These are phyloP conservation scores for Pygocentrus nattereri DNA, from an alignment of 2,797 vertebrate species.

Conservation along the genomic window DNA sequence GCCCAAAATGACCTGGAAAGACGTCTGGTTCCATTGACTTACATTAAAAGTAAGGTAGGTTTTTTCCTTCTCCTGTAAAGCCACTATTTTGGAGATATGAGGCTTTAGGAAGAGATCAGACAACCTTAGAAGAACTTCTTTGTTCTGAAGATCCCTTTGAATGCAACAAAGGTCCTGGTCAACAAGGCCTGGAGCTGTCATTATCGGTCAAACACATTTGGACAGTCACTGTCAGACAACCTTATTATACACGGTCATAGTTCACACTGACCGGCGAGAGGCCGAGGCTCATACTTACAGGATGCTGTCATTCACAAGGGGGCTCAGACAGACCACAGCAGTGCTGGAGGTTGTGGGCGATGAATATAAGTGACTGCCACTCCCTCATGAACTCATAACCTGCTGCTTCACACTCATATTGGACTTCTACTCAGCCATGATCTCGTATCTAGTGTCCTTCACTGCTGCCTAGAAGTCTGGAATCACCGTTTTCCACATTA, in stretches of 20 bases:
- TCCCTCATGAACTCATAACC: neutral
- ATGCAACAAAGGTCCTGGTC: no score
- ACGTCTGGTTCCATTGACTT: no score
- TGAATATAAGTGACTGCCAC: neutral
- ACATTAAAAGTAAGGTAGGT: no score
- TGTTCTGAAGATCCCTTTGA: neutral
- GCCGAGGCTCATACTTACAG: neutral
- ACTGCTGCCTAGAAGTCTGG: neutral
- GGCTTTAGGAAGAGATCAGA: no score
- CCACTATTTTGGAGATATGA: no score
- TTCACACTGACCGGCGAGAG: neutral
- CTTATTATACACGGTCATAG: neutral
- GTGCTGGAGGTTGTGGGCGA: neutral
- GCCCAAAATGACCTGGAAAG: no score
- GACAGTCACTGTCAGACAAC: neutral
- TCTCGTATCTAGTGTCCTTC: neutral
- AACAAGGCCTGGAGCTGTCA: neutral
- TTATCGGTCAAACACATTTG: neutral
- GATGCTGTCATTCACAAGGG: neutral
- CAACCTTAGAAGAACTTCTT: neutral
- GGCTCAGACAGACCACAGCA: neutral
- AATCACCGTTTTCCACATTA: neutral
- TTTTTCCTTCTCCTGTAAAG: no score
- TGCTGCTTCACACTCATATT: neutral
- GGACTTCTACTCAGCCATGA: no score